Base-by-base conservation (phyloP, 2,797 vertebrate genomes). In the Furcifer pardalis region DNA sequence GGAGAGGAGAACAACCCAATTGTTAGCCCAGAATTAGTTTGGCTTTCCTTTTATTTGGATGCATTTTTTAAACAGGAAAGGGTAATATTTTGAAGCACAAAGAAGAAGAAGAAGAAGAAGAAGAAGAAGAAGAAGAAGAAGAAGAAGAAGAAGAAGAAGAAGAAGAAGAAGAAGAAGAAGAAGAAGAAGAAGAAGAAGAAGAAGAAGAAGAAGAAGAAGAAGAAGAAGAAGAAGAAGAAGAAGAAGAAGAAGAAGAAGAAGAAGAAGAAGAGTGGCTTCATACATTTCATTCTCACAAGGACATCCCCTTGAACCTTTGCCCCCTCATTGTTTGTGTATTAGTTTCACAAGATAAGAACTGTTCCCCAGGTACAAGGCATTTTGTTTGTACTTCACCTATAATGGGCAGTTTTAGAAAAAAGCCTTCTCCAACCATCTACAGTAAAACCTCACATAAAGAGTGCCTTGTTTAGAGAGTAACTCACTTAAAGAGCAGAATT, bases 391-490 rank as follows among this genome's bases (percentile, higher is more conserved):
- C 91, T 87, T 89, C 68, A 10, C 73, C 92, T 92, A 89, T 92
- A 93, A 94, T 93, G 92, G 93, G 86, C 94, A 91, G 91, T 91
- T 56, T 94, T 92, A 90, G 87, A 90, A 73, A 93, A 94, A 93
- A 93, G 93, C 90, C 69, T 76, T 94, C 95, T 93, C 94, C 94
- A 94, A 89, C 78, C 87, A 89, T 94, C 95, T 95, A 92, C 93
- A 94, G 88, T 17, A 92, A 95, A n/a, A n/a, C n/a, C 93, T 89
- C 91, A n/a, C n/a, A n/a, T n/a, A n/a, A n/a, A n/a, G n/a, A n/a
- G n/a, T n/a, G n/a, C n/a, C n/a, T n/a, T n/a, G n/a, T n/a, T n/a
- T n/a, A n/a, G n/a, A n/a, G n/a, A n/a, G n/a, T n/a, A n/a, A n/a
- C n/a, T n/a, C n/a, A n/a, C n/a, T n/a, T n/a, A n/a, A n/a, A n/a